Percentiles rank a stretch among this genome's conserved stretches.
These are phyloP conservation scores for Bursaphelenchus mucronatus DNA, from an alignment of 1,140 invertebrate genomes.

Conservation along the genomic window DNA sequence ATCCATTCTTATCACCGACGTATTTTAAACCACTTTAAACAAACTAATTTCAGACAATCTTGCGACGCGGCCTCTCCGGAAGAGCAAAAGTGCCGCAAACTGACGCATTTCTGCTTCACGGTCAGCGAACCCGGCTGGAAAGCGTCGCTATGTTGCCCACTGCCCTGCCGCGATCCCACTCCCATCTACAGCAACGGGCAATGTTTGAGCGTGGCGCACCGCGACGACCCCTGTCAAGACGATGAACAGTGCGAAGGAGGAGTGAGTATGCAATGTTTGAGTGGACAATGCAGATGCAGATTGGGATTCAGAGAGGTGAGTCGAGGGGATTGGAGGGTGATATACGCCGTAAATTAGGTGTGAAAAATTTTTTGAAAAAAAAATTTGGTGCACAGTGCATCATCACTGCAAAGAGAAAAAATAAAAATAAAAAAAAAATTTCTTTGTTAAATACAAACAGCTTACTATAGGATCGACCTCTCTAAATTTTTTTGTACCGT, in stretches of 20 bases:
- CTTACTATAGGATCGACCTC: no score
- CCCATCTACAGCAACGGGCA: conserved; percentile 60
- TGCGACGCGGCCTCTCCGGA: conserved; percentile 56
- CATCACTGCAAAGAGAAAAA: no score
- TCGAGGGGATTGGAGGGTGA: background rate
- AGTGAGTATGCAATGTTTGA: conserved; percentile 52
- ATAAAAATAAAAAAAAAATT: background rate
- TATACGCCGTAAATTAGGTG: background rate
- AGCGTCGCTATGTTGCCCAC: conserved; percentile 57
- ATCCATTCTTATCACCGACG: no score
- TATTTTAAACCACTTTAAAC: background rate
- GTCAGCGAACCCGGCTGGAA: conserved; percentile 60
- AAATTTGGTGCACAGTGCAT: no score
- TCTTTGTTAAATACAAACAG: background rate
- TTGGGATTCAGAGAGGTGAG: conserved; percentile 39
- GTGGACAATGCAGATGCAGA: conserved; percentile 47
- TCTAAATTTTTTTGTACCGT: background rate
- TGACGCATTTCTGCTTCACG: conserved; percentile 60
- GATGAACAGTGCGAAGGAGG: conserved; percentile 60
- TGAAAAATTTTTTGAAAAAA: no score
- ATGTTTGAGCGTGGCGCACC: conserved; percentile 51
- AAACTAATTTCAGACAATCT: conserved; percentile 49
- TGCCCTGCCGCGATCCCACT: conserved; percentile 58
- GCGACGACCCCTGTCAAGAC: conserved; percentile 51
- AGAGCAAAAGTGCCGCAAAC: conserved; percentile 57